phyloP scores from a whole-genome alignment of 35 echinoderm and acorn worm species.

The Lytechinus variegatus region DNA sequence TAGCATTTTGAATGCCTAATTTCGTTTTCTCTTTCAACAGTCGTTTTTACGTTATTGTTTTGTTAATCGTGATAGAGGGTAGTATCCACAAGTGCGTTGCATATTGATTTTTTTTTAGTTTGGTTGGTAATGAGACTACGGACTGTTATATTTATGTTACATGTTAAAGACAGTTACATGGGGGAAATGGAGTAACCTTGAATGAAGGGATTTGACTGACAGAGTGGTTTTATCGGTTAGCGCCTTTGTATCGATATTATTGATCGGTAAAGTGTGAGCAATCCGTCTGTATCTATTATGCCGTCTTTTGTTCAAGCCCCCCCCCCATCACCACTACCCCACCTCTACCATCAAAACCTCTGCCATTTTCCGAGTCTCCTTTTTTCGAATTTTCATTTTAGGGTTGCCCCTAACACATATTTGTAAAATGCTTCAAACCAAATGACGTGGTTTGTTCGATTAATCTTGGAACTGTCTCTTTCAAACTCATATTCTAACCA shows the following conservation, averaged over 20 bases:
- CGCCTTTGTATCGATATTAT: neutral
- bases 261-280: neutral
- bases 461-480: no score
- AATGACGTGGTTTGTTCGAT: no score
- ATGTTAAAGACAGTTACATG: neutral
- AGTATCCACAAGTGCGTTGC: neutral
- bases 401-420: no score
- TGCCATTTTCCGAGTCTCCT: no score
- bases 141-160: neutral
- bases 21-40: neutral
- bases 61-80: neutral
- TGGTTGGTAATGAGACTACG: neutral
- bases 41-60: neutral
- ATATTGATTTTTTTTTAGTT: neutral
- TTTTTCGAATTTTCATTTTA: no score
- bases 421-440: no score
- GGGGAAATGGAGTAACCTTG: neutral
- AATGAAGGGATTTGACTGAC: neutral
- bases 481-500: no score
- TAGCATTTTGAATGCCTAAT: neutral
- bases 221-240: neutral
- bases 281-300: neutral
- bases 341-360: no score
- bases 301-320: neutral
- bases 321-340: no score